Evolutionary conservation across 2,113 vertebrate genomes (phyloP), one percentile per base, ranked within the genome.

Genomic region (Lepus timidus): DNA sequence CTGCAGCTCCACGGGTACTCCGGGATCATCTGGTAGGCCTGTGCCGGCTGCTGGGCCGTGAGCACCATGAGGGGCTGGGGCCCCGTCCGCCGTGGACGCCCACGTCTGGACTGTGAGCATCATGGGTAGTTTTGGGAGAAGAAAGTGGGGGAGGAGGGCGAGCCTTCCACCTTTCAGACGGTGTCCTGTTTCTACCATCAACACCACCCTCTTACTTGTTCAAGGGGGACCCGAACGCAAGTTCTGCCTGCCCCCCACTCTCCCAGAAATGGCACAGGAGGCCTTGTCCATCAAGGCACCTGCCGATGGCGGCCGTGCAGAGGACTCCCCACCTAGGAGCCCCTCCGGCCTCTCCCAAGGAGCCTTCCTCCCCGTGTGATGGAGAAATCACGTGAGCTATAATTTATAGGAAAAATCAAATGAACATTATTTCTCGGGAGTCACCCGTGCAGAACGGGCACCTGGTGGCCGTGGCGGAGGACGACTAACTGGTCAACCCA

Each of bases 331-430:
- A 31, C 91, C 93, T 20, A 6, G 52, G 8, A 51, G 73, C 68
- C 14, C 1, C 88, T 55, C 58, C 76, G 20, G 71, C 90, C 44
- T 44, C 33, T 25, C 80, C 71, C 0, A 0, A 29, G 88, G 64
- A 36, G 80, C 58, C 4, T 0, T 36, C 67, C 51, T 55, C 70
- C 12, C 0, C 85, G 83, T 5, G 1, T 49, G 23, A 51, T 36
- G 89, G 80, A 91, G 93, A 84, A 55, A 55, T 80, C 65, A 27
- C 51, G 70, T 73, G 95, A 83, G 74, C 70, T 25, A 2, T 83
- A 55, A 94, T 89, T 95, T 81, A 82, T 76, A 80, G 91, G 76
- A 68, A 90, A 94, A 92, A 80, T 33, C 87, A 70, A 82, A 61
- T 81, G 85, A 68, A 25, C 94, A 51, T 87, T 71, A 73, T 61